Evolutionary conservation across 2,113 vertebrate species (phyloP), one percentile per base, ranked within the genome.

Genomic region (Ictalurus punctatus): DNA sequence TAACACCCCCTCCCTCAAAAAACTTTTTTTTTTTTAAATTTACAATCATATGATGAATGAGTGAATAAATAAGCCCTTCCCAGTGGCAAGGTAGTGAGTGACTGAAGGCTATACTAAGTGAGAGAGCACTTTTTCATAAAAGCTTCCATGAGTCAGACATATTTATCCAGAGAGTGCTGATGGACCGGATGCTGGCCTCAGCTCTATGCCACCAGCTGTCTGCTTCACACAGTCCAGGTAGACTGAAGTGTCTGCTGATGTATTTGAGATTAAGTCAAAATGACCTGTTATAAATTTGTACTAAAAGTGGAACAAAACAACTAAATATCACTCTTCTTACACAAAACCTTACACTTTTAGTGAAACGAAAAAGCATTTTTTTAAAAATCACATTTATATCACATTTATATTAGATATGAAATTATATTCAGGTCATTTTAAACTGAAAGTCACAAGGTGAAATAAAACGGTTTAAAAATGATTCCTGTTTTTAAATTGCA

Each of bases 201-300:
- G 54, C 59, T 82, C 82, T 17, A 25, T 90, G 78, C 87, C 88
- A 79, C 85, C 83, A 81, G 89, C 85, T 89, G 85, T 88, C 56
- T 84, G 59, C 82, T 21, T 89, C 84, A 90, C 67, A 56, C 85
- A 85, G 91, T 69, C 89, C 86, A 92, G 91, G 92, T 90, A 90
- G 74, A 52, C 76, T 87, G 92, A 92, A 89, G 0, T 3, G 23
- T 73, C 48, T 89, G 93, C 93, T 94, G 90, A 90, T 88, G 91
- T 86, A 92, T 5, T 90, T 92, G 90, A 92, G 91, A 93, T 94
- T 95, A 9, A 65, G 23, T 83, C 82, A 83, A 61, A 63, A 40
- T 61, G 19, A 59, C 23, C 59, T 65, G 8, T 59, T 40, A 69
- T 30, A 34, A 30, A 34, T 34, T 81, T 81, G 14, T 30, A 54